Evolutionary conservation across 2,888 invertebrate species (phyloP), one percentile per base, ranked within the genome.

Genomic region (Agriopis aurantiaria): DNA sequence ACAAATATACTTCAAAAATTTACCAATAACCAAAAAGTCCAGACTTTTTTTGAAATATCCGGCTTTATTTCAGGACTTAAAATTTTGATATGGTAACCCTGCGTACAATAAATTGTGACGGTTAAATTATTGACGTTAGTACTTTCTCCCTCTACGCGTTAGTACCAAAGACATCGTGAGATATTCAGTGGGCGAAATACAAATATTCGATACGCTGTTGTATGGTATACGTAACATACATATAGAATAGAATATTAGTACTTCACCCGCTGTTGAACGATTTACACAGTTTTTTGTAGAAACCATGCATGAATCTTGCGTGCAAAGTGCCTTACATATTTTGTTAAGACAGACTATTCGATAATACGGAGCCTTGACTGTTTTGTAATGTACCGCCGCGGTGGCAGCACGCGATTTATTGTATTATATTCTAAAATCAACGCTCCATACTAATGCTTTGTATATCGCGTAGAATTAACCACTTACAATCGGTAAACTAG

Each of bases 381-480:
- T 52, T 57, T 62, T 45, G 43, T 53, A 52, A 51, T 52, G 17
- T 52, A 51, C 58, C 40, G 33, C 9, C 46, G 33, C 57, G 45
- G 14, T 49, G 60, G 67, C 67, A 61, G 67, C 60, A 61, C 41
- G 46, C 14, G 43, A 57, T 57, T 33, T 48, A 58, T 12, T 14
- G 41, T 63, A 12, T 8, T 17, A 59, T 51, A 33, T n/a, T 14
- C 7, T 52, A 46, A 53, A 53, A 46, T 46, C 45, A 14, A 55
- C 49, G 40, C n/a, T 52, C 46, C 14, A 46, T 41, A 55, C 12
- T 6, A 60, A 45, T 23, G 68, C 68, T 63, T 68, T 68, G 68
- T 68, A 63, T 23, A 63, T 48, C 17, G 68, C 68, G 33, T 40
- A 56, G 46, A 59, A 52, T n/a, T 12, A 41, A 23, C 40, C 17